Conservation (phyloP, 2,113 vertebrate genomes). For the Cyphomyrus plagiostoma region DNA sequence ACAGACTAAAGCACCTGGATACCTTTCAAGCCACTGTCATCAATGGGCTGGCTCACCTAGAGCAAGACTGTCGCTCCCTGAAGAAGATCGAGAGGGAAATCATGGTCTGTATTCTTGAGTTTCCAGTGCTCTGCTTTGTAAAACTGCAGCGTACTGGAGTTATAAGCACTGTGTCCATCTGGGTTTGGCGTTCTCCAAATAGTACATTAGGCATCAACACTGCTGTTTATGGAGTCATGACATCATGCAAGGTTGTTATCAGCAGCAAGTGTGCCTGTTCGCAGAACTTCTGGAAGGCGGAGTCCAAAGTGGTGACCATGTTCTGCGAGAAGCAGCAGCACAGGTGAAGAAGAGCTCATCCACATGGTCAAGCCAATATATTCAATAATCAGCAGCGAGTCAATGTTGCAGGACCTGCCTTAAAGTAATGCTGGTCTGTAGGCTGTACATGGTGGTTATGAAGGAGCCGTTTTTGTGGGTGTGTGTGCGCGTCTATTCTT, state of each 20-base stretch:
- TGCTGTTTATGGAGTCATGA: not conserved
- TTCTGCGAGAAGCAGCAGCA: slow-evolving; percentile 64
- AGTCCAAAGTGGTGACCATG: slow-evolving; percentile 56
- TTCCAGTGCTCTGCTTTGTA: not conserved
- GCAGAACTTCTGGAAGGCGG: slow-evolving; percentile 69
- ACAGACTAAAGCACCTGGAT: slow-evolving; percentile 66
- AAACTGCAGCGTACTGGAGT: not conserved
- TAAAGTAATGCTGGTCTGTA: not conserved
- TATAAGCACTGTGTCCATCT: not conserved
- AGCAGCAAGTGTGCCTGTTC: slow-evolving; percentile 24
- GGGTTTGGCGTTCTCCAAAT: not conserved
- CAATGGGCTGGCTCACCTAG: slow-evolving; percentile 61
- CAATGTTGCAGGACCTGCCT: not conserved
- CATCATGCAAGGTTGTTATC: not conserved
- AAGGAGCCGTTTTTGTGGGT: not conserved
- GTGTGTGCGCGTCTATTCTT: not conserved
- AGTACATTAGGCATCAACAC: not conserved
- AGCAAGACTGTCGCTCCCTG: slow-evolving; percentile 58
- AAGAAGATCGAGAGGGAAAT: slow-evolving; percentile 59
- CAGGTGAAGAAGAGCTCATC: slow-evolving; percentile 53
- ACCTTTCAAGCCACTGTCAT: slow-evolving; percentile 59
- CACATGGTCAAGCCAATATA: not conserved
- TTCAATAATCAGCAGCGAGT: too few species aligned
- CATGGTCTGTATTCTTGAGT: slow-evolving; percentile 51
- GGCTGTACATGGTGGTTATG: not conserved